phyloP scores from a whole-genome alignment of 2,888 invertebrate species.

The Dryomyza anilis region DNA sequence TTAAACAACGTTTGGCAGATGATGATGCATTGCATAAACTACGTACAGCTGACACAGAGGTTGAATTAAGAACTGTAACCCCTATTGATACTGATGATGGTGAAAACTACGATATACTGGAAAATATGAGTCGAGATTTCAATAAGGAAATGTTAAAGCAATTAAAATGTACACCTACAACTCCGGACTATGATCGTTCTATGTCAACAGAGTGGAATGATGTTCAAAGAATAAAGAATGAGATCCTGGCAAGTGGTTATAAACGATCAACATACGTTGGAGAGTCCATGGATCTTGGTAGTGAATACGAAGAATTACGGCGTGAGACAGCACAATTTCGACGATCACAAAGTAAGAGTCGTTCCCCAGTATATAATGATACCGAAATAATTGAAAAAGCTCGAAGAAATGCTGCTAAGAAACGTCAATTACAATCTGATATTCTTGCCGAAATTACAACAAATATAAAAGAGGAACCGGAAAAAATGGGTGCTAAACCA shows the following conservation, averaged over 20 bases:
- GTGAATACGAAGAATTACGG: conserved; percentile 46
- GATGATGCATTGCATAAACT: conserved; percentile 48
- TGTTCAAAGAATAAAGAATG: conserved; percentile 46
- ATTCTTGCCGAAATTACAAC: conserved; percentile 51
- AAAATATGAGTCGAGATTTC: conserved; percentile 13
- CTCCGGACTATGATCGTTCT: conserved; percentile 49
- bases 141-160: conserved; percentile 24
- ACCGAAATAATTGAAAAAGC: conserved; percentile 31
- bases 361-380: conserved; percentile 33
- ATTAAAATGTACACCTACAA: conserved; percentile 38
- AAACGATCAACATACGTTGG: conserved; percentile 59
- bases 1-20: conserved; percentile 43
- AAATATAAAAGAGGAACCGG: conserved; percentile 17
- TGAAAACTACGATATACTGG: conserved; percentile 22
- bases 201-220: conserved; percentile 52
- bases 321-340: conserved; percentile 45
- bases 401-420: conserved; percentile 38
- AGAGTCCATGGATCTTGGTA: conserved; percentile 54
- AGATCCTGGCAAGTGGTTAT: conserved; percentile 46
- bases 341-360: conserved; percentile 53
- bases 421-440: conserved; percentile 50
- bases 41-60: conserved; percentile 46
- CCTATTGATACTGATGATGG: conserved; percentile 27
- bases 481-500: conserved; percentile 45
- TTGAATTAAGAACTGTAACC: conserved; percentile 44